Conservation (phyloP, 1,140 invertebrate genomes). For the Lepidotrigona ventralis region DNA sequence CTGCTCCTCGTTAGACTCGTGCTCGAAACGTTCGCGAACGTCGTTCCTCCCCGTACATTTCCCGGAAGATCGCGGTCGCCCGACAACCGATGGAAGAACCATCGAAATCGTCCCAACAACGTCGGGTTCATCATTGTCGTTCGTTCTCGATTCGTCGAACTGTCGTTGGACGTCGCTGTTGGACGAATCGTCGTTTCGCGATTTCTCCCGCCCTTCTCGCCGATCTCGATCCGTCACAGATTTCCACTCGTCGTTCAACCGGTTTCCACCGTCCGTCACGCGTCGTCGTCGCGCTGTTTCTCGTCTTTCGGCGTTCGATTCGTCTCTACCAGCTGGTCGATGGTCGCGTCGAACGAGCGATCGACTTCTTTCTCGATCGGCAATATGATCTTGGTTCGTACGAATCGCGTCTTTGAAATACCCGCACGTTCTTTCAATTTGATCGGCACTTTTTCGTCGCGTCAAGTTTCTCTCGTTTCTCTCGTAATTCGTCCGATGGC, state of each 20-base stretch:
- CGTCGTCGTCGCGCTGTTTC: neutral
- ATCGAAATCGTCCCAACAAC: neutral
- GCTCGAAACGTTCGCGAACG: neutral
- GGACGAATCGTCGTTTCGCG: conserved; percentile 25
- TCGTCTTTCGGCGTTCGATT: neutral
- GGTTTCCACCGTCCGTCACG: neutral
- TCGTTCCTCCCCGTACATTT: conserved; percentile 55
- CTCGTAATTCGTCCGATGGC: no score
- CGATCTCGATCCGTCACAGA: no score
- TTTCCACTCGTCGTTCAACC: neutral
- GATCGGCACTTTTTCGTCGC: conserved; percentile 17
- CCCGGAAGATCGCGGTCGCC: conserved; percentile 59
- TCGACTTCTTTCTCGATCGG: neutral
- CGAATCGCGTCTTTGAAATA: neutral
- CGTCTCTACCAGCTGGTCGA: neutral
- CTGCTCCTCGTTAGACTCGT: neutral
- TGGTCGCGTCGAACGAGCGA: neutral
- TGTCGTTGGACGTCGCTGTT: neutral
- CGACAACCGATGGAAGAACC: conserved; percentile 61
- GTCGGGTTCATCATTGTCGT: fast-evolving
- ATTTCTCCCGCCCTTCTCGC: neutral
- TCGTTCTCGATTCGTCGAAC: conserved; percentile 47
- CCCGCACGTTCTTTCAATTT: neutral
- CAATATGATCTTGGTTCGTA: neutral
- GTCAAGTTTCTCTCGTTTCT: neutral